These are phyloP conservation scores for Cremastinae sp. DNA, from an alignment of 2,888 invertebrate species.

Conservation along the genomic window DNA sequence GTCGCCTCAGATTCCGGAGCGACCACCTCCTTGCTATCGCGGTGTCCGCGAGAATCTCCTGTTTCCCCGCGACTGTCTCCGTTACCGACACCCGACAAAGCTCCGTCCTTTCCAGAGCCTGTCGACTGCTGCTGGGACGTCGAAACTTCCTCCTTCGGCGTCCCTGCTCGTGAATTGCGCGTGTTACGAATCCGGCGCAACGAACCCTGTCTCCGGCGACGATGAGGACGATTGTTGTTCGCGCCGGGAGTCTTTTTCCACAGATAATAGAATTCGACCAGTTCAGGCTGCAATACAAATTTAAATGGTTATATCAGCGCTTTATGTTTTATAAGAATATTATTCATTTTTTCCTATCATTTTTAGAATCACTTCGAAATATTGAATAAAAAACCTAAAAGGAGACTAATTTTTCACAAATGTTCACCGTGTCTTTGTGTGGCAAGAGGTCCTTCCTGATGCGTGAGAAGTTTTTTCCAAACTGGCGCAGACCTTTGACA, in stretches of 20 bases:
- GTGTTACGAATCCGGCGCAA: conserved; percentile 93
- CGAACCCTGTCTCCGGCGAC: conserved; percentile 93
- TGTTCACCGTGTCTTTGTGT: conserved; percentile 94
- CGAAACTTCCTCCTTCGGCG: conserved; percentile 85
- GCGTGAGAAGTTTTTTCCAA: conserved; percentile 99
- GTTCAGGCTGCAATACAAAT: conserved; percentile 86
- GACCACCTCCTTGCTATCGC: conserved; percentile 66
- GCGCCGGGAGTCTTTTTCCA: conserved; percentile 99
- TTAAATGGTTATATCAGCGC: conserved; percentile 33
- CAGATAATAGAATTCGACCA: conserved; percentile 99
- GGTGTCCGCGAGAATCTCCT: conserved; percentile 49
- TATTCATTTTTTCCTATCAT: neutral
- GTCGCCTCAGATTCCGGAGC: conserved; percentile 79
- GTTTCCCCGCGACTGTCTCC: conserved; percentile 42
- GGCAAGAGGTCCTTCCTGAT: conserved; percentile 97
- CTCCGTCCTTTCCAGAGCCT: conserved; percentile 44
- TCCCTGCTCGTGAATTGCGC: conserved; percentile 91
- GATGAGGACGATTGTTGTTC: conserved; percentile 96
- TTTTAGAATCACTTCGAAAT: too few relatives aligned
- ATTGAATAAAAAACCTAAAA: too few relatives aligned
- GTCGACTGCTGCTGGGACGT: conserved; percentile 57
- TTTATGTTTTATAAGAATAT: neutral
- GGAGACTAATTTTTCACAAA: neutral
- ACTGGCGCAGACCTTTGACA: conserved; percentile 98
- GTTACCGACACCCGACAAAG: conserved; percentile 33